Conservation (phyloP, 2,797 vertebrate species). For the Valencia hispanica region DNA sequence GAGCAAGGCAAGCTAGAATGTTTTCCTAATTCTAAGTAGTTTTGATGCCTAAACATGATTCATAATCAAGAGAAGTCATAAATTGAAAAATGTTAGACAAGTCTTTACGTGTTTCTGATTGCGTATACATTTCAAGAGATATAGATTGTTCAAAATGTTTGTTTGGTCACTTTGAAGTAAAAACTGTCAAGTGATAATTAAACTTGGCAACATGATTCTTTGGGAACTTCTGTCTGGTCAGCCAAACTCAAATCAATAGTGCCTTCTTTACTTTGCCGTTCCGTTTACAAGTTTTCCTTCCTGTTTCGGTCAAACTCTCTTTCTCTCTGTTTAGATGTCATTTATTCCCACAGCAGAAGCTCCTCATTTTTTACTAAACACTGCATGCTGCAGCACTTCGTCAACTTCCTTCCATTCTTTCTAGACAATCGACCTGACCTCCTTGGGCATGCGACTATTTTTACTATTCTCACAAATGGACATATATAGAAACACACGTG, state of each 20-base stretch:
- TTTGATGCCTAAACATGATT: background rate
- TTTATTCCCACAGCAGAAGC: conserved; percentile 39
- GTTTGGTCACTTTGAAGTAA: background rate
- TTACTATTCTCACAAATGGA: conserved; percentile 24
- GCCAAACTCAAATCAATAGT: background rate
- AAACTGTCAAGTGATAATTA: background rate
- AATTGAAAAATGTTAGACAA: no score
- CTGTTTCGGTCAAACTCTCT: conserved; percentile 15
- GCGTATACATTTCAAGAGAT: background rate
- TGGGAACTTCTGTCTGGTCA: background rate
- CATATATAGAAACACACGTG: conserved; percentile 27
- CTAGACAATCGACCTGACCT: conserved; percentile 56
- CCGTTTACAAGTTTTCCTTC: conserved; percentile 34
- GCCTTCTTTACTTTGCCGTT: background rate
- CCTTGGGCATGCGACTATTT: conserved; percentile 40
- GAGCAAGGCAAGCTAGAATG: background rate
- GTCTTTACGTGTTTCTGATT: background rate
- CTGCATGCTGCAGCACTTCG: background rate
- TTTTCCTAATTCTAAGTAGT: background rate
- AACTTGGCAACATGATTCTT: background rate
- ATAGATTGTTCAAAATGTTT: background rate
- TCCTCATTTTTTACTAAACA: conserved; percentile 22
- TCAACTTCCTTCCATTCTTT: conserved; percentile 68
- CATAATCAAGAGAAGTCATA: background rate
- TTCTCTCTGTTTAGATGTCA: conserved; percentile 25